Evolutionary conservation across 2,888 invertebrate species (phyloP), one percentile per base, ranked within the genome.

Genomic region (Hirtodrosophila histrioides): DNA sequence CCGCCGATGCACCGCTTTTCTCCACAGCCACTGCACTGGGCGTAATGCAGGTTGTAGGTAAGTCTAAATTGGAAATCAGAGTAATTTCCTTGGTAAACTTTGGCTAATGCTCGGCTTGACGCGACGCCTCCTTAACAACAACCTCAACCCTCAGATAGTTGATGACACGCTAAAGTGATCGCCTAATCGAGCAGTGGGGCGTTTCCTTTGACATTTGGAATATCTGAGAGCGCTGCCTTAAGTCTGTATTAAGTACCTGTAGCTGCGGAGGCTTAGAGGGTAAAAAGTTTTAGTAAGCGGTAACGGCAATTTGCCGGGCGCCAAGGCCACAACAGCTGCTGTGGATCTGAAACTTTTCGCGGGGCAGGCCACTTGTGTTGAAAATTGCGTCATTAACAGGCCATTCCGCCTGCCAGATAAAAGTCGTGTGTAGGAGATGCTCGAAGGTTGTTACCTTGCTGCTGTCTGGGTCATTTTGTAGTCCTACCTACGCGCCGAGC

Each of bases 31-130:
- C 93, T 23, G 94, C 93, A 54, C 92, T 93, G 33, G 94, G 94
- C 84, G 93, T 94, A 79, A 94, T 96, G 90, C 94, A 94, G 87
- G 95, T 96, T 87, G 94, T 96, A 69, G 94, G 96, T 96, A 93
- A 95, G 95, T 91, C 35, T 17, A 64, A 11, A 33, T 45, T 43
- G 3, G 5, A 17, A 35, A 61, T 43, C 8, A 11, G 1, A n/a
- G 7, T 3, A 11, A 4, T 12, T 29, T 11, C 27, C 4, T 27
- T 27, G 6, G 27, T 6, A 4, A 27, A 29, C 11, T 17, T 27
- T 8, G 39, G 9, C 27, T 23, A 41, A 17, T n/a, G 9, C 40
- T 40, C 41, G 17, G 17, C 17, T 17, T 17, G 27, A 27, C 27
- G 27, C 7, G 49, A 56, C 44, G 48, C 60, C 40, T 58, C 36